These are phyloP conservation scores for Microtus obscurus DNA, from an alignment of 2,797 vertebrate species.

Conservation along the genomic window DNA sequence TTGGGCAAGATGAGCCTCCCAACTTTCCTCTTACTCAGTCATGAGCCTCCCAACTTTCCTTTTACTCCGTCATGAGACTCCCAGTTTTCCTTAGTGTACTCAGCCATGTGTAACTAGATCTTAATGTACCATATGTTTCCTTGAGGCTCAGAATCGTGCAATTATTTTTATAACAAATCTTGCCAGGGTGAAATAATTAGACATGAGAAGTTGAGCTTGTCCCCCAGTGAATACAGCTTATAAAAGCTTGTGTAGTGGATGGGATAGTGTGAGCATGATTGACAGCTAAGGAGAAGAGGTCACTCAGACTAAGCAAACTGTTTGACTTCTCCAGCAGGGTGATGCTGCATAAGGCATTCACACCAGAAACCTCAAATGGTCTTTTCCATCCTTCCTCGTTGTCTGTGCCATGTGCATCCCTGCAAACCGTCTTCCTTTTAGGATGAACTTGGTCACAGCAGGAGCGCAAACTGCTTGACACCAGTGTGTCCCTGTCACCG, in stretches of 20 bases:
- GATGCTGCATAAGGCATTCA: neutral
- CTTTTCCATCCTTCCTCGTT: neutral
- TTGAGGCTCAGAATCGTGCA: neutral
- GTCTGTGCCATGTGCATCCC: neutral
- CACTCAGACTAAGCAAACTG: neutral
- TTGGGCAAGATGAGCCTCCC: neutral
- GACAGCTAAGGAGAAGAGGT: neutral
- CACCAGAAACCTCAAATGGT: neutral
- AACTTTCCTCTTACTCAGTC: conserved; percentile 2
- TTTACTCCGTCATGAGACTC: neutral
- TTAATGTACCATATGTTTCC: neutral
- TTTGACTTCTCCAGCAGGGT: neutral
- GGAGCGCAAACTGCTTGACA: neutral
- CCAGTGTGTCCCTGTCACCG: neutral
- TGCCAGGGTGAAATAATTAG: conserved; percentile 12
- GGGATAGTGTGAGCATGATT: neutral
- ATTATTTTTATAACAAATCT: conserved; percentile 37
- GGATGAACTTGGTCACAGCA: neutral
- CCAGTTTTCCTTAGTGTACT: neutral
- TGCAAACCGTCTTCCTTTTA: neutral
- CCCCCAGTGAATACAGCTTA: neutral
- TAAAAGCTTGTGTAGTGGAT: neutral
- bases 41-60: neutral
- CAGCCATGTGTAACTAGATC: conserved; percentile 36
- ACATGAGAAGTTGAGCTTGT: neutral